These are phyloP conservation scores for Neoseiulus cucumeris DNA, from an alignment of 1,140 invertebrate genomes.

Conservation along the genomic window DNA sequence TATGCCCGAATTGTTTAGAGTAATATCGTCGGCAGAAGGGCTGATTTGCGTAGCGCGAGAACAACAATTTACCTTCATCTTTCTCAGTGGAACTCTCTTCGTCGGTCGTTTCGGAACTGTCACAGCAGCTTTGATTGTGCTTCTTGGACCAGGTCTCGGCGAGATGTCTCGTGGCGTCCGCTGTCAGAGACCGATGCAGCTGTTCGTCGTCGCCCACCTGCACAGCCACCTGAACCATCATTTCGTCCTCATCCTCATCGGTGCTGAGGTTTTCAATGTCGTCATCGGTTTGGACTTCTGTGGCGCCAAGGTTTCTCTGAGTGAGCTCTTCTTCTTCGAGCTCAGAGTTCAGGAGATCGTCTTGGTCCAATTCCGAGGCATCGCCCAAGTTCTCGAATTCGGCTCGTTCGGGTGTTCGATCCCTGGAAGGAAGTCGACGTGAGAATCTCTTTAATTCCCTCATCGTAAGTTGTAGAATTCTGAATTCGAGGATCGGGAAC, in stretches of 20 bases:
- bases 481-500: too few species aligned
- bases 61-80: constrained; percentile 22
- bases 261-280: constrained; percentile 36
- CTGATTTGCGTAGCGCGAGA: too few species aligned
- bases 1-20: too few species aligned
- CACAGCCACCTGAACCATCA: constrained; percentile 21
- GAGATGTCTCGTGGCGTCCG: constrained; percentile 40
- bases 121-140: constrained; percentile 24
- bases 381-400: constrained; percentile 48
- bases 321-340: constrained; percentile 86
- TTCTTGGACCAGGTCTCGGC: constrained; percentile 37
- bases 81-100: constrained; percentile 20
- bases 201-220: constrained; percentile 40
- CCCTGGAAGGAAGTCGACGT: not conserved
- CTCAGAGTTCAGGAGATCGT: constrained; percentile 45
- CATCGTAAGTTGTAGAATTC: too few species aligned
- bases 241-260: constrained; percentile 21
- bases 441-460: too few species aligned
- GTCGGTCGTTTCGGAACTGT: constrained; percentile 22
- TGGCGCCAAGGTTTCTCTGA: constrained; percentile 62
- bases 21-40: too few species aligned
- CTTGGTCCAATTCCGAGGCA: constrained; percentile 28
- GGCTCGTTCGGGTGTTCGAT: constrained; percentile 53
- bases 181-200: constrained; percentile 37
- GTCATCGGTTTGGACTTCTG: constrained; percentile 45